These are phyloP conservation scores for Agelastica alni DNA, from an alignment of 2,888 invertebrate species.

Conservation along the genomic window DNA sequence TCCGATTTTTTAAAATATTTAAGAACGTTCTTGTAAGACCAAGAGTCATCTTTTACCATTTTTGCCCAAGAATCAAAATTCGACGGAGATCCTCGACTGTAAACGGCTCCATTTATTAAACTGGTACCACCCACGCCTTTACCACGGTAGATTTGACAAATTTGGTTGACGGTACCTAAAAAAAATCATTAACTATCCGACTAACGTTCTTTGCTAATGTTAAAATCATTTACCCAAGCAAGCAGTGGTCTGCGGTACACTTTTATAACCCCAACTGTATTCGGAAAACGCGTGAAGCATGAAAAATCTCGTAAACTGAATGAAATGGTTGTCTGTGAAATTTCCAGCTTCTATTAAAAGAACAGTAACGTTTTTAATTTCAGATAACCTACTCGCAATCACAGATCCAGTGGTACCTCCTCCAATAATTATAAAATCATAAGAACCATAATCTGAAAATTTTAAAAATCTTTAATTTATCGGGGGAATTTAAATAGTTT, in stretches of 20 bases:
- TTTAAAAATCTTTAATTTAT: not conserved
- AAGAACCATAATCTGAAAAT: conserved; percentile 27
- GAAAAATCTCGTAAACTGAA: conserved; percentile 1
- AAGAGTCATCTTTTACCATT: conserved; percentile 43
- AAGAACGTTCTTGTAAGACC: conserved; percentile 63
- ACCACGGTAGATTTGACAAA: conserved; percentile 46
- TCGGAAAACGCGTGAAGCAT: conserved; percentile 12
- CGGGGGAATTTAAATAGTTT: too few relatives aligned
- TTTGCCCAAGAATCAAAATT: conserved; percentile 59
- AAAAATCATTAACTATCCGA: too few relatives aligned
- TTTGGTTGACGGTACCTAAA: conserved; percentile 19
- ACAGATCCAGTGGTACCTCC: conserved; percentile 32
- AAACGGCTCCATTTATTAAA: conserved; percentile 59
- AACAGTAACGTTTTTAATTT: conserved; percentile 7
- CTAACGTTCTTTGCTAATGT: too few relatives aligned
- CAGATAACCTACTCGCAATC: conserved; percentile 31
- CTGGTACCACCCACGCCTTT: conserved; percentile 60
- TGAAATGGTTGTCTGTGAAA: conserved; percentile 2
- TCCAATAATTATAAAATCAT: conserved; percentile 33
- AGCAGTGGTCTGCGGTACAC: conserved; percentile 32
- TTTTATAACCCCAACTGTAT: conserved; percentile 34
- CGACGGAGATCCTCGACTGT: conserved; percentile 55
- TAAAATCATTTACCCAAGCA: conserved; percentile 33
- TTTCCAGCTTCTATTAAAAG: conserved; percentile 12
- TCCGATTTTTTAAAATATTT: conserved; percentile 51